Evolutionary conservation across 2,888 invertebrate species (phyloP), one percentile per base, ranked within the genome.

Genomic region (Rotaria magnacalcarata): DNA sequence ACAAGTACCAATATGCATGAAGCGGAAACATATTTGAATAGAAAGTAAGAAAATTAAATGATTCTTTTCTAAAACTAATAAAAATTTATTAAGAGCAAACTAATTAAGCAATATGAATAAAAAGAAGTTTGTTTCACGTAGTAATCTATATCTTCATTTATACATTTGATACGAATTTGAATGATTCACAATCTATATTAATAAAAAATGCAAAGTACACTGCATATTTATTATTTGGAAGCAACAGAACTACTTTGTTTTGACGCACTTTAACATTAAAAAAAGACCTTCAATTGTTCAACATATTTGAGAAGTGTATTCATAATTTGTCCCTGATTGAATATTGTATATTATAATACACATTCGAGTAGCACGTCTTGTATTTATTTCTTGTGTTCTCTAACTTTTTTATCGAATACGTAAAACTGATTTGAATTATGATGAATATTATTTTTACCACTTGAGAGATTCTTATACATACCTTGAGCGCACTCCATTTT

Each of bases 1-100:
- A 34, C 34, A 67, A 67, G 34, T 34, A 7, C 1, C 19, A 67
- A 67, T 34, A 67, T 67, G 67, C 67, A 34, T 34, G 34, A 67
- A 67, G 67, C 67, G 5, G 67, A 67, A 67, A 67, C 67, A 27
- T 67, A 67, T 67, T 41, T 67, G 19, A 67, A 67, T 67, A 67
- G 34, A 27, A 67, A 67, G 67, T 67, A 67, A 67, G 67, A 27
- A 27, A 16, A 27, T 67, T 67, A 4, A 27, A 27, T 67, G 16
- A 1, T 67, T 67, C 19, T 34, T 19, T 34, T 67, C 34, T 34
- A 4, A 0, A 27, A 52, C 16, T 16, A 4, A 54, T 21, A 4
- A 5, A 3, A 54, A 21, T 21, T 54, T 54, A 21, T 54, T 21
- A 54, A 54, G 21, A 54, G 5, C 19, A 54, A 54, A 3, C 21